A percentile compares a stretch with the other conserved stretches of the same genome.
phyloP scores from a whole-genome alignment of 2,113 vertebrate genomes.

The Mola mola region DNA sequence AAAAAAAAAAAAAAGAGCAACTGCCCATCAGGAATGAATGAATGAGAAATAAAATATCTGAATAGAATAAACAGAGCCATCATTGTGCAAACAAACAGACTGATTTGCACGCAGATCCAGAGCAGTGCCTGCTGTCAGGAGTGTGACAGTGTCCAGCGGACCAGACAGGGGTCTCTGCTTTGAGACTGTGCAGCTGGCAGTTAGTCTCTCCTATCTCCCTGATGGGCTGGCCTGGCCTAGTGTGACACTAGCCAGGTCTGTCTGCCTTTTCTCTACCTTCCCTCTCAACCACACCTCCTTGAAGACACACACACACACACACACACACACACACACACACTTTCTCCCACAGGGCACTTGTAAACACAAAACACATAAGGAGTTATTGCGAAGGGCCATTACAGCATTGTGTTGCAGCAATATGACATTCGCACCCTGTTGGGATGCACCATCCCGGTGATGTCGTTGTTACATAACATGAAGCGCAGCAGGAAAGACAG shows the following conservation, averaged over 20 bases:
- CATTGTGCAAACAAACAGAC: slow-evolving; percentile 29
- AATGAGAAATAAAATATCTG: neutral
- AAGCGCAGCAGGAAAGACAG: slow-evolving; percentile 61
- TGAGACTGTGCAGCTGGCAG: slow-evolving; percentile 71
- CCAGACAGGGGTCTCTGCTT: slow-evolving; percentile 71
- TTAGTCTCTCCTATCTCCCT: slow-evolving; percentile 74
- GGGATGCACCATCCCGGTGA: slow-evolving; percentile 37
- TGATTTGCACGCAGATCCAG: slow-evolving; percentile 11
- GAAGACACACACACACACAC: neutral
- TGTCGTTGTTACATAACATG: slow-evolving; percentile 56
- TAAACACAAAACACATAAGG: neutral
- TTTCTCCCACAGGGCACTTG: neutral
- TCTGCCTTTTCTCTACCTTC: slow-evolving; percentile 44
- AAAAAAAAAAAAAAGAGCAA: neutral
- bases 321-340: slow-evolving; percentile 1
- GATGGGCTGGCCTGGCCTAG: slow-evolving; percentile 53
- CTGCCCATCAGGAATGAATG: neutral
- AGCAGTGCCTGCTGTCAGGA: slow-evolving; percentile 70
- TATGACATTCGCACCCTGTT: slow-evolving; percentile 21
- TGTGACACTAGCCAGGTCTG: slow-evolving; percentile 73
- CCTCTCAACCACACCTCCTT: slow-evolving; percentile 31
- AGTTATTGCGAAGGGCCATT: no score
- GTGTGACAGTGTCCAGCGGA: slow-evolving; percentile 76
- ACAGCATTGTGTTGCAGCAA: neutral
- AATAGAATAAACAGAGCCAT: slow-evolving; percentile 11